Evolutionary conservation across 2,113 vertebrate genomes (phyloP), one percentile per base, ranked within the genome.

Genomic region (Leptobrachium ailaonicum): DNA sequence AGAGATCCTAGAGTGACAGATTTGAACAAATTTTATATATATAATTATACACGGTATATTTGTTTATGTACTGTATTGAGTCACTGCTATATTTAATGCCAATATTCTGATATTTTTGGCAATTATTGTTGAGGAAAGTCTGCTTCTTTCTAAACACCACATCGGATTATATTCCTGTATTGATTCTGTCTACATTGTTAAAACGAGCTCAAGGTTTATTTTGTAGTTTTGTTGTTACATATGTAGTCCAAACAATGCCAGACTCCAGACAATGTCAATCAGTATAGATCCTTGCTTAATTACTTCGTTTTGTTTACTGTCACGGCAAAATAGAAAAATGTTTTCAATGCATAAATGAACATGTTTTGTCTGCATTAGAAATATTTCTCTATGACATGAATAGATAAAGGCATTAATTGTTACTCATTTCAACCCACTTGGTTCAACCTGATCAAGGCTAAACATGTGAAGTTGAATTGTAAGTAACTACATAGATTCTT

Each of bases 231-330:
- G 3, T 14, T 67, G 45, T 40, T 66, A 66, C 12, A 54, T 67
- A 72, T 72, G 14, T 9, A 56, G 70, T 40, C 4, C 20, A 32
- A 40, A 20, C 68, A 45, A 72, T 72, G 45, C 70, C 70, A 72
- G 47, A 72, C 70, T 41, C 70, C 70, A 72, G 47, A 72, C 70
- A 54, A 72, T n/a, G 43, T 70, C 45, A 45, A 70, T 70, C 47
- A 72, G 20, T 40, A 11, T 41, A 72, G 20, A 72, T 50, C 32
- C 43, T 4, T 72, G 70, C 47, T 54, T 72, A 72, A n/a, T 72
- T 72, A 72, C 70, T 41, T 20, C 12, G n/a, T 71, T 41, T n/a
- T 50, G 12, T 71, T 71, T 53, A 54, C 70, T 72, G 20, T 72
- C 50, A 41, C 54, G 50, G 47, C 54, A 41, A 50, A 50, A 56